Evolutionary conservation across 2,888 invertebrate genomes (phyloP), one percentile per base, ranked within the genome.

Genomic region (Camptogramma bilineatum): DNA sequence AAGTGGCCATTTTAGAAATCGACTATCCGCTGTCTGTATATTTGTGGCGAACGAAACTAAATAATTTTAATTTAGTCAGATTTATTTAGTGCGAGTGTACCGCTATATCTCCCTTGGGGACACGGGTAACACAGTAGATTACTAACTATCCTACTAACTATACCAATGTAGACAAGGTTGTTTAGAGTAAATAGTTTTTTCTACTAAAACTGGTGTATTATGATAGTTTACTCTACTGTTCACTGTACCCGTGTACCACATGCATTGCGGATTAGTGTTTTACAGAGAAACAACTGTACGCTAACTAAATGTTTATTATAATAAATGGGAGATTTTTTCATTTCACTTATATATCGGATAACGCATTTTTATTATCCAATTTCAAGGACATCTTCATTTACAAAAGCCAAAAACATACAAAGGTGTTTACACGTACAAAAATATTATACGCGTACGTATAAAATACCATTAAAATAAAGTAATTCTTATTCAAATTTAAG

Each of bases 381-480:
- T 13, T 13, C 9, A 39, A 10, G 9, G 8, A 13, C 13, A 13
- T 39, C 13, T 39, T 13, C 3, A 13, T 47, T 18, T 47, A 47
- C 5, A 47, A 47, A 47, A 47, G 46, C 46, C 46, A 47, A 47
- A 47, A 47, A 47, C 10, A 28, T 8, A 5, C 28, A 28, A 28
- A 18, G 17, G 4, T 46, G 8, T 18, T 17, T 46, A 18, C 46
- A 47, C 46, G 46, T 47, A 47, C 46, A 10, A 47, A 47, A 47
- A 47, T 47, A n/a, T n/a, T n/a, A 47, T 47, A 47, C 4, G 9
- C 10, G 46, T 47, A 47, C 50, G 28, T 17, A 31, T 28, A 51
- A 31, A 17, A 13, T 51, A 31, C 28, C 13, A 13, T 13, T 9
- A 13, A 34, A 39, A 13, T 2, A 13, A 39, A 13, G 13, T 13